Evolutionary conservation across 2,888 invertebrate species (phyloP).

Genomic region (Alloplasta piceator): DNA sequence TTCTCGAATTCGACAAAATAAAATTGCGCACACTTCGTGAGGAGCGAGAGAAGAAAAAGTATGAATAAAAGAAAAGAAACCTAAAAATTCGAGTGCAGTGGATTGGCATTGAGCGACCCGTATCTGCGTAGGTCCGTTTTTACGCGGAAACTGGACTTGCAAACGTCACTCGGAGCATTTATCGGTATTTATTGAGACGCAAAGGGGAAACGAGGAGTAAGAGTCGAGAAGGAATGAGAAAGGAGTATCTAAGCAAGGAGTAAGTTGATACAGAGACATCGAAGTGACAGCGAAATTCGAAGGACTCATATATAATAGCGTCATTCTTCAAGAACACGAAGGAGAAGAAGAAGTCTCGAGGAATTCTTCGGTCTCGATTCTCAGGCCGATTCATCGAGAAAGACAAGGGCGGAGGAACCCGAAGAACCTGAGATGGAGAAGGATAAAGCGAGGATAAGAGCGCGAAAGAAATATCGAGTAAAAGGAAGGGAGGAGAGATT

Average conservation of each 20-base stretch:
- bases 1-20: no score
- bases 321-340: constrained; percentile 26
- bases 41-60: no score
- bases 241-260: constrained; percentile 42
- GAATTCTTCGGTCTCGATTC: constrained; percentile 29
- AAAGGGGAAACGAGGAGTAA: no score
- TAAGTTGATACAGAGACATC: constrained; percentile 52
- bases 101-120: background rate
- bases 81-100: no score
- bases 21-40: no score
- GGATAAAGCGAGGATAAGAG: constrained; percentile 58
- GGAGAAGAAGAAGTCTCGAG: constrained; percentile 30
- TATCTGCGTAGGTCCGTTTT: background rate
- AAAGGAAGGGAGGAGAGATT: constrained; percentile 48
- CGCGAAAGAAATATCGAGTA: constrained; percentile 55
- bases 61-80: no score
- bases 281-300: constrained; percentile 39
- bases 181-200: constrained; percentile 50
- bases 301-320: constrained; percentile 16
- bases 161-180: constrained; percentile 47
- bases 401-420: constrained; percentile 40
- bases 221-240: no score
- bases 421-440: constrained; percentile 57
- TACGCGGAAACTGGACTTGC: constrained; percentile 21
- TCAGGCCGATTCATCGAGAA: constrained; percentile 5